Evolutionary conservation across 2,113 vertebrate genomes (phyloP).

Genomic region (Varanus salvator): DNA sequence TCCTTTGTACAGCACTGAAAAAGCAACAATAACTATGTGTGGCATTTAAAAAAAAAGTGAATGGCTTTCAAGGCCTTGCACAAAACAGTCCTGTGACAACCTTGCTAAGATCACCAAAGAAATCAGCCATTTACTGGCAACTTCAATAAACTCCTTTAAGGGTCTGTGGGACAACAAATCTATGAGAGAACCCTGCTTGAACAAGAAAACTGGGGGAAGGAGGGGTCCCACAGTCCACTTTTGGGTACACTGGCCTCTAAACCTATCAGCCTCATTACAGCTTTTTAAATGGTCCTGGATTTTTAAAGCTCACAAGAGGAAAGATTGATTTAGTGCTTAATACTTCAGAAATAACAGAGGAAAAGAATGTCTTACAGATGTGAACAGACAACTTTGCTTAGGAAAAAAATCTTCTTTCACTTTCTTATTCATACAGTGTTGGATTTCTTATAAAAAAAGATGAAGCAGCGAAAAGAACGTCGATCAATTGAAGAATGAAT

Average conservation of each 20-base stretch:
- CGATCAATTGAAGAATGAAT: background rate
- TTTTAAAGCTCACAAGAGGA: accelerated
- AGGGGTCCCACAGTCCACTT: background rate
- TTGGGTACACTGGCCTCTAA: accelerated
- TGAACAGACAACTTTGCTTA: conserved; percentile 1
- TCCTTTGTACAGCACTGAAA: conserved; percentile 43
- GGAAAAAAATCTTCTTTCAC: conserved; percentile 12
- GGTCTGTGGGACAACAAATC: conserved; percentile 9
- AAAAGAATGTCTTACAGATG: background rate
- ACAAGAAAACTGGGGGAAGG: conserved; percentile 28
- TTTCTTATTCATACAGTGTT: background rate
- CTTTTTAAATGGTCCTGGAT: background rate
- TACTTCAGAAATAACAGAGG: background rate
- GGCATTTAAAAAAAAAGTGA: conserved; percentile 14
- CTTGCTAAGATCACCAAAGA: conserved; percentile 26
- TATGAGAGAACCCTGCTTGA: background rate
- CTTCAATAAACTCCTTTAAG: conserved; percentile 40
- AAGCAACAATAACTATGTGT: conserved; percentile 22
- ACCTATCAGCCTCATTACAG: conserved; percentile 20
- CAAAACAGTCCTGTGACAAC: conserved; percentile 44
- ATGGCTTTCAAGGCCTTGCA: conserved; percentile 34
- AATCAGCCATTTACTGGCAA: conserved; percentile 30
- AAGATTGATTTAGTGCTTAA: background rate
- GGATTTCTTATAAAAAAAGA: background rate
- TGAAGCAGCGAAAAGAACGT: background rate